Evolutionary conservation across 2,888 invertebrate genomes (phyloP).

Genomic region (Meghimatium bilineatum): DNA sequence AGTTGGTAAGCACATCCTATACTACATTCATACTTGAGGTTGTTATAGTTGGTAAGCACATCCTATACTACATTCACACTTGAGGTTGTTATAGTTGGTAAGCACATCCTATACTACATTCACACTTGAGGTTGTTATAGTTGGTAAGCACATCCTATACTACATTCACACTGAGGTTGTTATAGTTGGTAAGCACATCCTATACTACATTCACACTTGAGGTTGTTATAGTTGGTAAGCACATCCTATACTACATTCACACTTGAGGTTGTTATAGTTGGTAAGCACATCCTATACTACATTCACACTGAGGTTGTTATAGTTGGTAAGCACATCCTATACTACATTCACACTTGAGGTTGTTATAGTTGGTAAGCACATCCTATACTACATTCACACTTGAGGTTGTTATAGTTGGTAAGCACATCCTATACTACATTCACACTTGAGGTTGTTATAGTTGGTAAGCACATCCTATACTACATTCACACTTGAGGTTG

Average conservation of each 20-base stretch:
- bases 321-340: conserved; percentile 35
- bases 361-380: conserved; percentile 39
- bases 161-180: conserved; percentile 37
- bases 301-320: conserved; percentile 40
- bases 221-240: conserved; percentile 43
- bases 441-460: conserved; percentile 42
- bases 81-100: conserved; percentile 45
- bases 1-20: conserved; percentile 35
- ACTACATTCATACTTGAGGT: conserved; percentile 36
- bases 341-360: conserved; percentile 36
- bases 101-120: conserved; percentile 4
- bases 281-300: conserved; percentile 22
- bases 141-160: conserved; percentile 35
- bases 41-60: conserved; percentile 39
- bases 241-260: conserved; percentile 6
- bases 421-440: conserved; percentile 4
- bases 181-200: conserved; percentile 38
- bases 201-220: conserved; percentile 25
- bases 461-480: conserved; percentile 35
- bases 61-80: conserved; percentile 12
- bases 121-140: conserved; percentile 42
- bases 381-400: conserved; percentile 12
- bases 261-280: conserved; percentile 44
- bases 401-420: conserved; percentile 45
- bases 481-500: conserved; percentile 35